A percentile compares a stretch with the other conserved stretches of the same genome.
Evolutionary conservation across 2,888 invertebrate genomes (phyloP).

Genomic region (Ischnus inquisitorius): DNA sequence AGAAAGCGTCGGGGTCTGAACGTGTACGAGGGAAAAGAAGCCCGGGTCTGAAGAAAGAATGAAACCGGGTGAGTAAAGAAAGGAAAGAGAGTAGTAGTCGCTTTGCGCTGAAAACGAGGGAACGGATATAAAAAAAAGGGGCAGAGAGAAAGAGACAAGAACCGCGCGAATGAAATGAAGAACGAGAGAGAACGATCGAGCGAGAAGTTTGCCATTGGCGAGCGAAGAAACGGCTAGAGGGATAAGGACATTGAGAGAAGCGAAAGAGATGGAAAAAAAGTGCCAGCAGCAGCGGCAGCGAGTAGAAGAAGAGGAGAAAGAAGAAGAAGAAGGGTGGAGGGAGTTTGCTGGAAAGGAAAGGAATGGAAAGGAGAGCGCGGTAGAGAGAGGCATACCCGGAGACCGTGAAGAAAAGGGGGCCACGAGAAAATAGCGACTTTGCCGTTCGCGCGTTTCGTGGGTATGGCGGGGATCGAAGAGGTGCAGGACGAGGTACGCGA

Average conservation of each 20-base stretch:
- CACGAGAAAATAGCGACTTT: constrained; percentile 83
- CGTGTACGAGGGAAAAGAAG: not conserved
- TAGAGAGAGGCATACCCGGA: constrained; percentile 66
- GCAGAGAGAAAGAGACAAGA: constrained; percentile 1
- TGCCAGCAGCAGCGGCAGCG: constrained; percentile 23
- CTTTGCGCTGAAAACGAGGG: constrained; percentile 35
- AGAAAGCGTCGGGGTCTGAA: too few relatives aligned
- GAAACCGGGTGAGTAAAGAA: constrained; percentile 17
- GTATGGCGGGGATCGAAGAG: constrained; percentile 75
- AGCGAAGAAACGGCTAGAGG: constrained; percentile 39
- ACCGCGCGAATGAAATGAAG: constrained; percentile 15
- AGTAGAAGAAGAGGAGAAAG: constrained; percentile 15
- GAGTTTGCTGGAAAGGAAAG: constrained; percentile 50
- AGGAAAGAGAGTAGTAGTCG: constrained; percentile 21
- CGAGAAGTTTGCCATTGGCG: constrained; percentile 43
- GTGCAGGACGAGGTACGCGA: constrained; percentile 79
- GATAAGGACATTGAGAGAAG: constrained; percentile 26
- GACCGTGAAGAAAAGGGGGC: constrained; percentile 81
- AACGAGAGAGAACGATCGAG: constrained; percentile 16
- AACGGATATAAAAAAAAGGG: constrained; percentile 12
- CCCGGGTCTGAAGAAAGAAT: not conserved
- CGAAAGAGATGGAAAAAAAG: constrained; percentile 16
- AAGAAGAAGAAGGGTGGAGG: constrained; percentile 22
- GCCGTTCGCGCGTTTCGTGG: constrained; percentile 81
- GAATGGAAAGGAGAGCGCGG: constrained; percentile 55